Base-by-base conservation (phyloP, 1,140 invertebrate species). In the Phthorimaea operculella region DNA sequence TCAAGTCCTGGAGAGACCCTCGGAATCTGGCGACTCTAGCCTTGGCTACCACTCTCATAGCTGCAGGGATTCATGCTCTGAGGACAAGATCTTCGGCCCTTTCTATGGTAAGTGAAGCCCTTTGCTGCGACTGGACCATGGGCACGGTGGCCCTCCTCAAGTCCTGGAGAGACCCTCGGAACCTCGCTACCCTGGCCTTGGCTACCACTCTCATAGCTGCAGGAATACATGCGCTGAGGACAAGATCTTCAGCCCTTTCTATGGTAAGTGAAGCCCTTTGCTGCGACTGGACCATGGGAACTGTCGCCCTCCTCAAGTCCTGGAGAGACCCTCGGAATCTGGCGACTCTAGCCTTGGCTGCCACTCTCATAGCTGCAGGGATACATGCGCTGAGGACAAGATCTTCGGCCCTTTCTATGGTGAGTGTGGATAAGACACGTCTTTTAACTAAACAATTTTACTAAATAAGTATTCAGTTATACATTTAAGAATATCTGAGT, bases 101-200 rank as follows among this genome's bases (percentile, higher is more conserved):
- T 12, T 89, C 96, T 28, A 96, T 97, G 92, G 94, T 95, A 81
- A 78, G 76, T 56, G 36, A 91, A 60, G 90, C 94, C 67, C 88
- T 99, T 12, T 98, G 96, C 86, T 98, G 96, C 84, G 97, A 99
- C 86, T 99, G 97, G 97, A 98, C 97, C 45, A 99, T 99, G 97
- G 96, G 96, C 36, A 98, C 97, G 28, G 92, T 99, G 53, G 94
- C 96, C 0, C 74, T 98, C 10, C 87, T 99, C 10, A 89, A 91
- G 56, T 92, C 91, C 34, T 89, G 97, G 66, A 60, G 87, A 0
- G 97, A 99, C 86, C 70, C 87, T 0, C 88, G 97, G 34, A 98
- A 98, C 87, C 60, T 97, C 12, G 90, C 90, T 4, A 98, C 96
- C 0, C 7, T 97, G 2, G 84, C 86, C 0, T 90, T 94, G 34